phyloP scores from a whole-genome alignment of 2,797 vertebrate genomes.

The Percopsis omiscomaycus region DNA sequence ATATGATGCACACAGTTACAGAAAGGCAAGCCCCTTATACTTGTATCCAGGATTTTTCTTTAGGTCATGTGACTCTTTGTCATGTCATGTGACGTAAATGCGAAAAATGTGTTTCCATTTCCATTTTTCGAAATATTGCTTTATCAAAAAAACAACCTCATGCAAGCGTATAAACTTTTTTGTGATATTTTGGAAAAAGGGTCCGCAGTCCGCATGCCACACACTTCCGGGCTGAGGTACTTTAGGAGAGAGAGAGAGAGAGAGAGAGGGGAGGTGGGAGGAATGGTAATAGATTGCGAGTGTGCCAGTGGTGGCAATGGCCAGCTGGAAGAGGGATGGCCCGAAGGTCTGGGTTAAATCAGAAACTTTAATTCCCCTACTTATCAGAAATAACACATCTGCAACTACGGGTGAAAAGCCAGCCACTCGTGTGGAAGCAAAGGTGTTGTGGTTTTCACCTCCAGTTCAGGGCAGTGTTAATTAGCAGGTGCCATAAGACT shows the following conservation, averaged over 20 bases:
- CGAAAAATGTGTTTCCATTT: not conserved
- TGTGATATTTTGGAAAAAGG: too few species aligned
- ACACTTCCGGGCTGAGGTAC: not conserved
- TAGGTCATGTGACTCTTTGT: too few species aligned
- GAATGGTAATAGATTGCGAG: not conserved
- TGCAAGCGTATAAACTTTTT: too few species aligned
- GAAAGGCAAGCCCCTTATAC: too few species aligned
- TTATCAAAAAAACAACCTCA: too few species aligned
- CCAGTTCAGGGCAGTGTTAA: not conserved
- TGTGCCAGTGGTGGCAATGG: conserved; percentile 25
- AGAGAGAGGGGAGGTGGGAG: not conserved
- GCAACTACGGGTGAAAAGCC: conserved; percentile 45
- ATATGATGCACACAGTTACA: too few species aligned
- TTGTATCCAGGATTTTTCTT: too few species aligned
- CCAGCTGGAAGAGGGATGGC: conserved; percentile 47
- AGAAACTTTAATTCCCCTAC: conserved; percentile 26
- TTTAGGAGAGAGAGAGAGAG: not conserved
- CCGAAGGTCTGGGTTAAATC: conserved; percentile 29
- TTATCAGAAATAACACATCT: conserved; percentile 48
- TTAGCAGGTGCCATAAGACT: conserved; percentile 47
- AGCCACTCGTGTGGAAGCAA: conserved; percentile 17
- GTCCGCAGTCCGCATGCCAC: too few species aligned
- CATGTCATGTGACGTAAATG: too few species aligned
- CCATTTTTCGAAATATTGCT: too few species aligned
- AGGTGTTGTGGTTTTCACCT: conserved; percentile 11